Percentiles rank a stretch among this genome's conserved stretches.
phyloP scores from a whole-genome alignment of 2,113 vertebrate species.

The Ginglymostoma cirratum region DNA sequence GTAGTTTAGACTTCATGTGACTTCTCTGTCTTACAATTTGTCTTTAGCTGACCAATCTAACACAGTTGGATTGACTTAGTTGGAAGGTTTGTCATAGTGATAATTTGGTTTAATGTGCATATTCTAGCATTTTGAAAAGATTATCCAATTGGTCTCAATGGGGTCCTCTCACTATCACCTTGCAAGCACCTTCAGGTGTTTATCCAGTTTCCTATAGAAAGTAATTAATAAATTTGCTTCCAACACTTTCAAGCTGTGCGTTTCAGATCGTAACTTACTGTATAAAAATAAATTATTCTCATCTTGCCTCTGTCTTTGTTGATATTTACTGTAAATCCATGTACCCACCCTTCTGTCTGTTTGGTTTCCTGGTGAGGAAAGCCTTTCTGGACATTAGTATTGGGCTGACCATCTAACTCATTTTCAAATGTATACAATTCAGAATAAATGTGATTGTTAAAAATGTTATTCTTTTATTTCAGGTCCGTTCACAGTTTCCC shows the following conservation, averaged over 20 bases:
- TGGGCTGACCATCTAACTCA: neutral
- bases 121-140: neutral
- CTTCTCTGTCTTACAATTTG: neutral
- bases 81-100: neutral
- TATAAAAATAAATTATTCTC: neutral
- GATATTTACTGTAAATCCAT: neutral
- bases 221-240: neutral
- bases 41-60: neutral
- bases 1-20: neutral
- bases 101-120: neutral
- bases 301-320: neutral
- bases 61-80: neutral
- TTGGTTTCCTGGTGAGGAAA: neutral
- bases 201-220: neutral
- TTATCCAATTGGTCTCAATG: neutral
- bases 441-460: neutral
- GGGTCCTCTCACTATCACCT: too few relatives aligned
- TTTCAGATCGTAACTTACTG: neutral
- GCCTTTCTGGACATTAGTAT: neutral
- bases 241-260: neutral
- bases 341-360: neutral
- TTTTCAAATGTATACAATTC: neutral
- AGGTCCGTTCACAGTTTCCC: conserved; percentile 5
- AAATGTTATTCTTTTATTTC: conserved; percentile 8
- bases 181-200: neutral